A percentile compares a stretch with the other conserved stretches of the same genome.
Evolutionary conservation across 2,888 invertebrate genomes (phyloP).

Genomic region (Muscina levida): DNA sequence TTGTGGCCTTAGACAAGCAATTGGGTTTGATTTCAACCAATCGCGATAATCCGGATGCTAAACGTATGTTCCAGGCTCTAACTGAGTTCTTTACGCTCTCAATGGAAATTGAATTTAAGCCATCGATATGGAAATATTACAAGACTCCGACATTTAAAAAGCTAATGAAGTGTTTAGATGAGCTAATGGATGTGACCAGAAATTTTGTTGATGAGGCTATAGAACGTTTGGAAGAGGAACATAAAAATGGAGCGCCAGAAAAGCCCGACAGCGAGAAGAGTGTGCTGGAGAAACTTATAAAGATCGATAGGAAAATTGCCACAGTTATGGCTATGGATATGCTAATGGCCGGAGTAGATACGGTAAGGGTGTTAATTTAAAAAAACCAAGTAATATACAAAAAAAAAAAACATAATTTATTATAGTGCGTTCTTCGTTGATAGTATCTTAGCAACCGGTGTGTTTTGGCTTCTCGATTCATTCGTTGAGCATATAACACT

Average conservation of each 20-base stretch:
- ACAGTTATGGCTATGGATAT: conserved; percentile 86
- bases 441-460: too few relatives aligned
- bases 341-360: conserved; percentile 86
- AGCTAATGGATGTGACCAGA: conserved; percentile 69
- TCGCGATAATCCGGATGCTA: conserved; percentile 60
- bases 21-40: conserved; percentile 71
- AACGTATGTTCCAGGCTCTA: conserved; percentile 60
- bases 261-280: conserved; percentile 79
- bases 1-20: conserved; percentile 78
- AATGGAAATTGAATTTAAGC: conserved; percentile 68
- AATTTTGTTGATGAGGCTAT: conserved; percentile 77
- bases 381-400: neutral
- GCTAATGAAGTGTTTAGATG: conserved; percentile 69
- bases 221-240: conserved; percentile 68
- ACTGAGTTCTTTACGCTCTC: conserved; percentile 50
- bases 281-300: conserved; percentile 84
- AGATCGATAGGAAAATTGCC: conserved; percentile 84
- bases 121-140: conserved; percentile 69
- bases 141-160: conserved; percentile 69
- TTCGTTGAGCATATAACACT: too few relatives aligned
- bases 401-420: too few relatives aligned
- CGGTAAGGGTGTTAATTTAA: too few relatives aligned
- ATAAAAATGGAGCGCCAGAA: conserved; percentile 60
- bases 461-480: too few relatives aligned
- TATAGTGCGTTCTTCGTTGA: neutral